Conservation (phyloP, 2,113 vertebrate species). For the Amblyopsis rosae region DNA sequence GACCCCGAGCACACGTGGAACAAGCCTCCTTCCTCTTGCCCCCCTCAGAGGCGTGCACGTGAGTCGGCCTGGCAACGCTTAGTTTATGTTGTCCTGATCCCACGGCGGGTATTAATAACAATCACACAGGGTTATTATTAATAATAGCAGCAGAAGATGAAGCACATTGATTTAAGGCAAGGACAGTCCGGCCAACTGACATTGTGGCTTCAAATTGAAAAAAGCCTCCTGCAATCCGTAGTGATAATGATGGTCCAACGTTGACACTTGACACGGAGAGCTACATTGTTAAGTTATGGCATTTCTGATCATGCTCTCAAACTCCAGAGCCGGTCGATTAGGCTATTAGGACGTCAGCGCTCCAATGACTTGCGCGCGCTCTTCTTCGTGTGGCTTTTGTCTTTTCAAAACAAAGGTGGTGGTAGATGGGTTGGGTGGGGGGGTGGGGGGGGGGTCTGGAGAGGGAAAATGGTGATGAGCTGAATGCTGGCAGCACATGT, state of each 20-base stretch:
- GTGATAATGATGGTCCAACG: conserved; percentile 5
- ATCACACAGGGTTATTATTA: background rate
- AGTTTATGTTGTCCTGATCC: background rate
- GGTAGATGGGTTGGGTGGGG: too few species aligned
- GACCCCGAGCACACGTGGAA: conserved; percentile 62
- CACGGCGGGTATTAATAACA: too few species aligned
- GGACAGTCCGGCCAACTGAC: background rate
- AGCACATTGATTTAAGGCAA: too few species aligned
- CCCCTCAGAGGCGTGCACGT: conserved; percentile 17
- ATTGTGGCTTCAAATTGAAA: background rate
- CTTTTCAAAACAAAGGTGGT: too few species aligned
- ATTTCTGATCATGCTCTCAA: conserved; percentile 7
- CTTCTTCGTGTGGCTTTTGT: conserved; percentile 30
- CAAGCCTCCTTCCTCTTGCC: background rate
- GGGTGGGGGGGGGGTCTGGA: too few species aligned
- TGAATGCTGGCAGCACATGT: conserved; percentile 43
- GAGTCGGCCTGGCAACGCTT: conserved; percentile 34
- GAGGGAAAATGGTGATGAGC: conserved; percentile 45
- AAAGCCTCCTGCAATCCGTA: background rate
- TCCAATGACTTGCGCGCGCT: conserved; percentile 43
- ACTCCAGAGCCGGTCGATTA: conserved; percentile 31
- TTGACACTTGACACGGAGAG: background rate
- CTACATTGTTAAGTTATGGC: conserved; percentile 2
- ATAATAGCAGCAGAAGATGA: background rate
- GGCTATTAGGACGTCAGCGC: conserved; percentile 25